Evolutionary conservation across 2,113 vertebrate genomes (phyloP).

Genomic region (Eleginops maclovinus): DNA sequence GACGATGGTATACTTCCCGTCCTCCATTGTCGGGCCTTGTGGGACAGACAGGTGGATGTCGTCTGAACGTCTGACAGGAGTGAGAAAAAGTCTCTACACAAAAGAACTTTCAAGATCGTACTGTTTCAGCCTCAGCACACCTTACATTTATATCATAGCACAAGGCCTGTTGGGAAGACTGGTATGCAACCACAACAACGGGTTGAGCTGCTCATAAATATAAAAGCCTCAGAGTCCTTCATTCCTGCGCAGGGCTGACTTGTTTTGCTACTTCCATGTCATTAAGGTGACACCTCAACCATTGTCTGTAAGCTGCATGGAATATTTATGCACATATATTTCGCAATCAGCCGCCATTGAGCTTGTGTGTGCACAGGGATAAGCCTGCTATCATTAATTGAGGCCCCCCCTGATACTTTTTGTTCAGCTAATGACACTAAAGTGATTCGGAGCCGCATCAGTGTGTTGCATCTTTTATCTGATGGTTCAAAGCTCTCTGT

Average conservation of each 20-base stretch:
- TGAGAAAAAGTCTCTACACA: neutral
- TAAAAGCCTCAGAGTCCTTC: slow-evolving; percentile 16
- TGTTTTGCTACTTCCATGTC: slow-evolving; percentile 40
- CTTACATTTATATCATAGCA: slow-evolving; percentile 39
- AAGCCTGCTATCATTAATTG: slow-evolving; percentile 39
- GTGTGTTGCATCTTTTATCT: slow-evolving; percentile 36
- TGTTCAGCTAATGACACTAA: slow-evolving; percentile 41
- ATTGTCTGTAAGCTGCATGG: slow-evolving; percentile 14
- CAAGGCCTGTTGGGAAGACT: slow-evolving; percentile 8
- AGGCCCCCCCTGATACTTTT: slow-evolving; percentile 6
- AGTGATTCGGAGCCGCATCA: neutral
- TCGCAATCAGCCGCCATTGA: slow-evolving; percentile 16
- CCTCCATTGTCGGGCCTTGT: slow-evolving; percentile 49
- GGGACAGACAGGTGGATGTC: neutral
- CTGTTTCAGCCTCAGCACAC: slow-evolving; percentile 24
- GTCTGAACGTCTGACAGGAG: neutral
- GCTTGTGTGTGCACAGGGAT: slow-evolving; percentile 12
- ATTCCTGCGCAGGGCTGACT: slow-evolving; percentile 57
- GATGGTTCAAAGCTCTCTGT: neutral
- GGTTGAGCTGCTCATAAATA: slow-evolving; percentile 18
- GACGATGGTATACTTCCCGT: slow-evolving; percentile 52
- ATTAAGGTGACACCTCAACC: neutral
- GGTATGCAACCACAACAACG: slow-evolving; percentile 32
- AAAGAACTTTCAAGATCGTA: slow-evolving; percentile 12
- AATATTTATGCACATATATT: slow-evolving; percentile 41